Base-by-base conservation (phyloP, 2,888 invertebrate genomes). In the Phaedon cochleariae region DNA sequence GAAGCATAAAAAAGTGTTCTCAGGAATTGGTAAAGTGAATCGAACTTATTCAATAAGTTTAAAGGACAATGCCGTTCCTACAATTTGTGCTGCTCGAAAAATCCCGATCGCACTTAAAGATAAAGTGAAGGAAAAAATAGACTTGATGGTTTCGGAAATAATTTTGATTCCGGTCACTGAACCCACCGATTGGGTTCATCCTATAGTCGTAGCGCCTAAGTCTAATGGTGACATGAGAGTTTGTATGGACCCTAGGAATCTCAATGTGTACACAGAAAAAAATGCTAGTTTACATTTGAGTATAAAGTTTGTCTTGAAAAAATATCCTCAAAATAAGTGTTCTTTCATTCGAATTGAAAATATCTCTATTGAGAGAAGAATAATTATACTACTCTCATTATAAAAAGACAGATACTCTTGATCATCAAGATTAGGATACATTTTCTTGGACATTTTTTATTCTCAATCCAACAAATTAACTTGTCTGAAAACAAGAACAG, bases 171-270 rank as follows among this genome's bases (percentile, higher is more conserved):
- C 34, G 4, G 55, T 62, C 10, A 62, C 55, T 9, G 55, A 62
- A 62, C 31, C 54, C 9, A 65, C 68, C 12, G 65, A 69, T 48
- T 64, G 65, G 66, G 58, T 63, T 31, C 34, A 67, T 63, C 54
- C 59, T 10, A 59, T 63, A 34, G 59, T 65, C 17, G 45, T n/a
- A 63, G 66, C 59, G 5, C 64, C 67, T 1, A 69, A 69, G 58
- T 31, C 22, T 53, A 65, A 68, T 68, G 65, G 58, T n/a, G 59
- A 65, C 51, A 62, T 68, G 37, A 20, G 70, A 29, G 51, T 67
- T 10, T 68, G 70, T 29, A 70, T 68, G 65, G 70, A 68, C 20
- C 65, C 70, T 1, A 15, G 58, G 34, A 58, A 53, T 57, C 37
- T 63, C 26, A 60, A 64, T 59, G 37, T 48, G 52, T 62, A 57